Percentiles rank a stretch among this genome's conserved stretches.
Conservation (phyloP, 2,113 vertebrate species). For the Malurus alboscapulatus region DNA sequence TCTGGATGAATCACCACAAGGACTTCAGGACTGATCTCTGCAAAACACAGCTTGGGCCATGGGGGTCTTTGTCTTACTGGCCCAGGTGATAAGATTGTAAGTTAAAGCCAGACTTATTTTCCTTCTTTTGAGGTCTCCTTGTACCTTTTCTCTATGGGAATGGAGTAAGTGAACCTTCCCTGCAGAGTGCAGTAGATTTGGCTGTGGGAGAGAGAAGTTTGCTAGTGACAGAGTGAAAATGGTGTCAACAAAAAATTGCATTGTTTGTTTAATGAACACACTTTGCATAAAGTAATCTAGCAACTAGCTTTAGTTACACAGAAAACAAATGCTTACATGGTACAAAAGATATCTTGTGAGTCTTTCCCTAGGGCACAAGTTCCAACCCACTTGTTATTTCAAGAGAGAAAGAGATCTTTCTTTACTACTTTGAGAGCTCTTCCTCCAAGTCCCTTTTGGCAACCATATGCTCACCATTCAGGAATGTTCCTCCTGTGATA, state of each 20-base stretch:
- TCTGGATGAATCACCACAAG: background rate
- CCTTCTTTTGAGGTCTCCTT: background rate
- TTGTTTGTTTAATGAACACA: background rate
- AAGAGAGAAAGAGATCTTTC: conserved; percentile 7
- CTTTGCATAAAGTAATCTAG: background rate
- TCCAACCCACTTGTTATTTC: background rate
- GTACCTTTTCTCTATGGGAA: background rate
- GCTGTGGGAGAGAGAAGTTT: background rate
- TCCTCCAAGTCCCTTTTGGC: background rate
- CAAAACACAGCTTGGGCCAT: background rate
- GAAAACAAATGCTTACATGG: conserved; percentile 14
- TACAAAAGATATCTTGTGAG: background rate
- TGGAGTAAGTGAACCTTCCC: background rate
- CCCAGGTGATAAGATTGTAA: background rate
- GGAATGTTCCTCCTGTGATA: background rate
- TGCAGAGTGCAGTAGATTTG: background rate
- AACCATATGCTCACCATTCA: background rate
- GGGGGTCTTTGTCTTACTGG: background rate
- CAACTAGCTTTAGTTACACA: background rate
- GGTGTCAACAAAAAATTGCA: background rate
- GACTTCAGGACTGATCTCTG: background rate
- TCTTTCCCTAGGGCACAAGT: background rate
- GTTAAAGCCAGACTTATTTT: background rate
- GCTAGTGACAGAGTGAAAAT: background rate
- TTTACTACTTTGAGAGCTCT: background rate